A percentile compares a stretch with the other conserved stretches of the same genome.
Evolutionary conservation across 2,113 vertebrate species (phyloP).

Genomic region (Turdus rufiventris): DNA sequence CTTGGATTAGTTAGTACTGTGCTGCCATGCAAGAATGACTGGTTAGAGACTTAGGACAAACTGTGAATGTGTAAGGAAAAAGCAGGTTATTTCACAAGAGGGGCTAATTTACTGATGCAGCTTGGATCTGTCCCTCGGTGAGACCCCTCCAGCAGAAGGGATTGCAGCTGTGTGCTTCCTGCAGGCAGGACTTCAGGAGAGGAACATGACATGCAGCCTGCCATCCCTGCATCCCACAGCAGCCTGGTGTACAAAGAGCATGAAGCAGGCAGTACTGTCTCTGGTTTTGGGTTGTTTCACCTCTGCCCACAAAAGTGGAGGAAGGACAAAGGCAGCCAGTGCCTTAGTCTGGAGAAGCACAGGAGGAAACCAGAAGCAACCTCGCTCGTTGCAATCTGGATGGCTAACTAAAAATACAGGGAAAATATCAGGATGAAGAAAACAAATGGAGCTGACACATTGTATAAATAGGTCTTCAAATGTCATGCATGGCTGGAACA

Average conservation of each 20-base stretch:
- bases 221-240: not conserved
- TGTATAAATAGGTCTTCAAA: conserved; percentile 66
- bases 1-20: not conserved
- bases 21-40: not conserved
- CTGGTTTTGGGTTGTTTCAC: not conserved
- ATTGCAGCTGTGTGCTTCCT: not conserved
- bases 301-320: not conserved
- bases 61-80: not conserved
- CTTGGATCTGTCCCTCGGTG: not conserved
- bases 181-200: not conserved
- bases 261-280: not conserved
- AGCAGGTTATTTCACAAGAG: not conserved
- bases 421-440: conserved; percentile 55
- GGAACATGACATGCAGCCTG: not conserved
- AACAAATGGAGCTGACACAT: conserved; percentile 63
- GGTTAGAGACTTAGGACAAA: not conserved
- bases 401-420: conserved; percentile 20
- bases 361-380: not conserved
- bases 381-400: not conserved
- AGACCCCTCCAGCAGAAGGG: not conserved
- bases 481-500: conserved; percentile 58
- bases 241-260: not conserved
- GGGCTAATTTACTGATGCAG: not conserved
- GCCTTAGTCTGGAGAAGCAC: not conserved
- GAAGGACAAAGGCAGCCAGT: not conserved